phyloP scores from a whole-genome alignment of 1,140 invertebrate species.

The Saccostrea cuccullata region DNA sequence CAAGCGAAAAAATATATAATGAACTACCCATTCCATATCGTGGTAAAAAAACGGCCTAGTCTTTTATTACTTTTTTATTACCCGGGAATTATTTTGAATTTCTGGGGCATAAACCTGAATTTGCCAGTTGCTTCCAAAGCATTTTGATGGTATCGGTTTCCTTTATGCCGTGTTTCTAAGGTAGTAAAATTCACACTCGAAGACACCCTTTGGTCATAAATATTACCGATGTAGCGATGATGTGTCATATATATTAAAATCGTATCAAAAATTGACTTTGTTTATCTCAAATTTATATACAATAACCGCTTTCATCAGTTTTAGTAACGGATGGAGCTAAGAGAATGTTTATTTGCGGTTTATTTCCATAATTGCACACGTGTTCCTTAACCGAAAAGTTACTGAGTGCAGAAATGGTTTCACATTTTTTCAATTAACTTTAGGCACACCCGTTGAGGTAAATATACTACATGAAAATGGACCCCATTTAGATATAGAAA shows the following conservation, averaged over 20 bases:
- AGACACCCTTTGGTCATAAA: slow-evolving; percentile 25
- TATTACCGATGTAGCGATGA: neutral
- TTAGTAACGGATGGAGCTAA: slow-evolving; percentile 3
- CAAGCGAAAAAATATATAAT: slow-evolving; percentile 28
- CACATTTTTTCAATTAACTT: slow-evolving; percentile 16
- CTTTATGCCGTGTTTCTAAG: slow-evolving; percentile 24
- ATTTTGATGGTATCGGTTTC: slow-evolving; percentile 8
- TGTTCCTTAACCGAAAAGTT: neutral
- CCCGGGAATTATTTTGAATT: slow-evolving; percentile 35
- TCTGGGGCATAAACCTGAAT: slow-evolving; percentile 36
- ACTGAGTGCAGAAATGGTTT: neutral
- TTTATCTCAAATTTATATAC: slow-evolving; percentile 29
- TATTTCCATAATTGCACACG: slow-evolving; percentile 4
- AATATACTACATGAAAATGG: neutral
- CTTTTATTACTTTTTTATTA: slow-evolving; percentile 33
- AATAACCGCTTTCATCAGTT: slow-evolving; percentile 19
- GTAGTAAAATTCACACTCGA: slow-evolving; percentile 30
- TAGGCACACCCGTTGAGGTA: neutral
- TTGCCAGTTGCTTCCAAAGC: slow-evolving; percentile 32
- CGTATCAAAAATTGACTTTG: slow-evolving; percentile 28
- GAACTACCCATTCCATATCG: slow-evolving; percentile 13
- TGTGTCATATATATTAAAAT: slow-evolving; percentile 35
- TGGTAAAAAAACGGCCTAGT: slow-evolving; percentile 17
- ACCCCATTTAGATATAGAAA: neutral
- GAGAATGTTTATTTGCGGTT: slow-evolving; percentile 27